These are phyloP conservation scores for Aleadryas rufinucha DNA, from an alignment of 2,113 vertebrate genomes.

Conservation along the genomic window DNA sequence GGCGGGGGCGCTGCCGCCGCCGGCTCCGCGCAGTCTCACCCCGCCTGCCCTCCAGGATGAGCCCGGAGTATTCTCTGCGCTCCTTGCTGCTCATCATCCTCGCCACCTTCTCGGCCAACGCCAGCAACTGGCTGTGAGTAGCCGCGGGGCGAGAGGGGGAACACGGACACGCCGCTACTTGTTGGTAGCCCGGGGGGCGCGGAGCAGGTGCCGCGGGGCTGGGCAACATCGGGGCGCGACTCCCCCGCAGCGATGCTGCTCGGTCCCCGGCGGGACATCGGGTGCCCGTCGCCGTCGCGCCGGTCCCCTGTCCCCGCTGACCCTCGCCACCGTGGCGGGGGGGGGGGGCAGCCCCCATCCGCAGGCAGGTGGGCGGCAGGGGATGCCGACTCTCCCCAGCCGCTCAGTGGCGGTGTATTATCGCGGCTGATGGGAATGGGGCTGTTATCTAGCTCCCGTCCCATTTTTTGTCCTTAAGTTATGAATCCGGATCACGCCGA, in stretches of 20 bases:
- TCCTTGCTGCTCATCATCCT: conserved; percentile 93
- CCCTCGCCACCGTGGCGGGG: background rate
- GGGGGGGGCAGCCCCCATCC: background rate
- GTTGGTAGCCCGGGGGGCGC: background rate
- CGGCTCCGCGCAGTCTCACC: background rate
- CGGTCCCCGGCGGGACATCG: background rate
- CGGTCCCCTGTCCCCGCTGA: background rate
- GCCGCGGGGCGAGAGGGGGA: background rate
- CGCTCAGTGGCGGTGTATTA: background rate
- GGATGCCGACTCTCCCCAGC: background rate
- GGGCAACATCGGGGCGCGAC: background rate
- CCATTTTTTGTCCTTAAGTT: background rate
- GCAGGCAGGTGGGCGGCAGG: background rate
- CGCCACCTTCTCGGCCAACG: conserved; percentile 91
- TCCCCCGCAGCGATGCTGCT: background rate
- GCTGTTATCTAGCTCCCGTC: background rate
- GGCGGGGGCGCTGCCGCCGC: conserved; percentile 10
- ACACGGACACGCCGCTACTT: background rate
- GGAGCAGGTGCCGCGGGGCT: background rate
- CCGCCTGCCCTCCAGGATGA: conserved; percentile 77
- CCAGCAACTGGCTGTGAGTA: conserved; percentile 99
- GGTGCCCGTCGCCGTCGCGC: background rate
- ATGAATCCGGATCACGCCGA: rapidly evolving
- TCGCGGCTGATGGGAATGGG: rapidly evolving
- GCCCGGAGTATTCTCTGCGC: conserved; percentile 85